Conservation (phyloP, 1,140 invertebrate species). For the Drosophila sturtevanti region DNA sequence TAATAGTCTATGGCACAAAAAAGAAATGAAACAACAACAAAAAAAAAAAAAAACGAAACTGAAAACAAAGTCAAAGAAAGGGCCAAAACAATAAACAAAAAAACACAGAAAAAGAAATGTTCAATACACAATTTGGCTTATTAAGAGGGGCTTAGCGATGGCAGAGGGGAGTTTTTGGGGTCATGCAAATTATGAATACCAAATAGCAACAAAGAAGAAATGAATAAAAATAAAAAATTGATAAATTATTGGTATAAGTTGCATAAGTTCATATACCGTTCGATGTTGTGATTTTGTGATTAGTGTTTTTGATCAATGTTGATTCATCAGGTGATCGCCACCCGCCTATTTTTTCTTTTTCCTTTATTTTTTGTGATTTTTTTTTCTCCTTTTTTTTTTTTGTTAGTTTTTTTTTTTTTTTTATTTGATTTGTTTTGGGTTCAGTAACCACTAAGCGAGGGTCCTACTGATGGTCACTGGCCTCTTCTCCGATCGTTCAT, state of each 20-base stretch:
- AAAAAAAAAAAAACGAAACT: not conserved
- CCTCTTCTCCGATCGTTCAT: conserved; percentile 41
- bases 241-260: conserved; percentile 62
- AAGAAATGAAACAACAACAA: conserved; percentile 36
- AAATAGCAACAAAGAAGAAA: conserved; percentile 32
- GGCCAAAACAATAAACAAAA: conserved; percentile 44
- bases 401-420: too few relatives aligned
- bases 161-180: conserved; percentile 50
- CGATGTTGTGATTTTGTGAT: too few relatives aligned
- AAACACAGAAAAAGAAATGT: conserved; percentile 41
- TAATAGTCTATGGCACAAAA: conserved; percentile 44
- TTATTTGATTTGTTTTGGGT: conserved; percentile 1
- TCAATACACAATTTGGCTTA: conserved; percentile 42
- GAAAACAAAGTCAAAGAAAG: conserved; percentile 48
- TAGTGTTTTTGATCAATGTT: conserved; percentile 5
- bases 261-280: conserved; percentile 39
- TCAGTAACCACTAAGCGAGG: conserved; percentile 35
- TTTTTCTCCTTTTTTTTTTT: too few relatives aligned
- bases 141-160: conserved; percentile 24
- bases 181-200: conserved; percentile 76
- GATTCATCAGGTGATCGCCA: conserved; percentile 15
- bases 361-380: too few relatives aligned
- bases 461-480: conserved; percentile 54
- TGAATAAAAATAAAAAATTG: conserved; percentile 36
- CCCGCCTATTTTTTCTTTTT: not conserved